Base-by-base conservation (phyloP, 2,113 vertebrate species). In the Procavia capensis region DNA sequence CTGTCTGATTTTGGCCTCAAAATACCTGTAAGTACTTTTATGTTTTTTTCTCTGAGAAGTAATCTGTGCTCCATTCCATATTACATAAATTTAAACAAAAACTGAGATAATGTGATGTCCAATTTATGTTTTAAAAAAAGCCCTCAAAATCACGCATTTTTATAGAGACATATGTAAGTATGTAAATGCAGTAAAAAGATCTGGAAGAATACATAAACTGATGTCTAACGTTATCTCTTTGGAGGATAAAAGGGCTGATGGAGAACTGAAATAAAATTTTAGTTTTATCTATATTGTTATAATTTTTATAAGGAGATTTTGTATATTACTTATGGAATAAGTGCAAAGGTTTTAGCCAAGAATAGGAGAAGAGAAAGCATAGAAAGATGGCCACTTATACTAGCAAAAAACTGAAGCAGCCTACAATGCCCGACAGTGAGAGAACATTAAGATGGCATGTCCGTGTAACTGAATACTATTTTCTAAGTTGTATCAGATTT, bases 41-140 rank as follows among this genome's bases (percentile, higher is more conserved):
- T 57, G 24, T 85, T n/a, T 66, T 93, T 93, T 61, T 94, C 64
- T 93, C 68, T 88, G 20, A 96, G 74, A 95, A 91, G 84, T 72
- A 82, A 96, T 63, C 79, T 93, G 88, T 94, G 27, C 3, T 84
- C n/a, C 6, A 79, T 4, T 24, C 22, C 29, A 85, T 63, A 79
- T 76, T 82, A 94, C 4, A 94, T 27, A 89, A 92, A 88, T 70
- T 66, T 45, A 64, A 59, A 94, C 17, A 68, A 91, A 96, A 88
- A 86, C 19, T 88, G 41, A 72, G 19, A 91, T 63, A 70, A 95
- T 84, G 8, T 64, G 45, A 10, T 54, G 86, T 50, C 78, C 22
- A 76, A 88, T 50, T 85, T 57, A 34, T 84, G 45, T 80, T 86
- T 47, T 3, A 54, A 89, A 0, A 22, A n/a, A 25, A 74, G 9